These are phyloP conservation scores for Sphyrna mokarran DNA, from an alignment of 2,113 vertebrate genomes.

Conservation along the genomic window DNA sequence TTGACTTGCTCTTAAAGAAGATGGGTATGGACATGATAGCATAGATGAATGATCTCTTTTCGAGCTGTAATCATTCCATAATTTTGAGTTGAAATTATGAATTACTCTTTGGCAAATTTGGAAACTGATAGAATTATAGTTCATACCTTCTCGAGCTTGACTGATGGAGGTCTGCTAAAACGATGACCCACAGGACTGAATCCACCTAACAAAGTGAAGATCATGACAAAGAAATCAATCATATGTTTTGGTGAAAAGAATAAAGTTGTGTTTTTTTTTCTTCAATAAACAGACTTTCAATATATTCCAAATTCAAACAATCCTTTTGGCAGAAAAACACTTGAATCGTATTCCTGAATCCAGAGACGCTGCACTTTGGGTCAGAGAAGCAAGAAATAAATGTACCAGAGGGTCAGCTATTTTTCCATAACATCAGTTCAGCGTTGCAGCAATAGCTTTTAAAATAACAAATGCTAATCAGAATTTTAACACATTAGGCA, in stretches of 20 bases:
- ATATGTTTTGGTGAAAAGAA: not conserved
- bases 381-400: conserved; percentile 45
- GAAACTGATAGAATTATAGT: not conserved
- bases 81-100: not conserved
- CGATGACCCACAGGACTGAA: conserved; percentile 66
- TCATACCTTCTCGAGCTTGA: conserved; percentile 69
- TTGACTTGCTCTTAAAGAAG: no score
- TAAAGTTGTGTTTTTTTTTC: not conserved
- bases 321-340: conserved; percentile 41
- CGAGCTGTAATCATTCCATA: not conserved
- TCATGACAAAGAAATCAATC: not conserved
- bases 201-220: conserved; percentile 65
- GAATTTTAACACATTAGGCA: not conserved
- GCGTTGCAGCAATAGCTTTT: not conserved
- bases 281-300: not conserved
- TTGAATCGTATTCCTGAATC: conserved; percentile 33
- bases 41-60: no score
- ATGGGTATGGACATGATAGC: no score
- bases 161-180: conserved; percentile 58
- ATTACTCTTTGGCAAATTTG: not conserved
- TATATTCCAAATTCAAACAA: conserved; percentile 37
- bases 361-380: not conserved
- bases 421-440: conserved; percentile 44
- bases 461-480: not conserved
- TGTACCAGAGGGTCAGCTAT: conserved; percentile 49